Evolutionary conservation across 2,888 invertebrate species (phyloP).

Genomic region (Endomychus coccineus): DNA sequence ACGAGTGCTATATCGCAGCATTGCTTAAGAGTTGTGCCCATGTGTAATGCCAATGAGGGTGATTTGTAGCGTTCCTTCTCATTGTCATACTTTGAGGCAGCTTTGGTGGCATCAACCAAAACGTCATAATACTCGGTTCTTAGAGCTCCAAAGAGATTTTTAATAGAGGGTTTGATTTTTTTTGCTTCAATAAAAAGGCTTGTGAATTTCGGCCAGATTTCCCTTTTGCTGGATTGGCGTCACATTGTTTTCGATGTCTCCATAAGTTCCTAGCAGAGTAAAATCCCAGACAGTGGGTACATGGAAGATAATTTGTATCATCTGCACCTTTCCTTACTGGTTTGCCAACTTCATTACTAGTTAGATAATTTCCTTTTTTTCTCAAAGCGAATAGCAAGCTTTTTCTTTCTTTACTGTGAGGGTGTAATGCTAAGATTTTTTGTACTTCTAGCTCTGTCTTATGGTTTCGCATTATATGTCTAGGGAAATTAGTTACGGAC

Average conservation of each 20-base stretch:
- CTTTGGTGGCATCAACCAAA: constrained; percentile 19
- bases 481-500: constrained; percentile 6
- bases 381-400: constrained; percentile 6
- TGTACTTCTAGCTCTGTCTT: constrained; percentile 9
- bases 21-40: constrained; percentile 16
- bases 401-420: constrained; percentile 9
- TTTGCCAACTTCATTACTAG: constrained; percentile 3
- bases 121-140: constrained; percentile 20
- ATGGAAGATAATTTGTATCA: constrained; percentile 6
- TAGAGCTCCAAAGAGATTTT: constrained; percentile 14
- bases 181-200: constrained; percentile 12
- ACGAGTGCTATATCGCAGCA: constrained; percentile 13
- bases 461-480: constrained; percentile 11
- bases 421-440: constrained; percentile 5
- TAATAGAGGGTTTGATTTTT: constrained; percentile 10
- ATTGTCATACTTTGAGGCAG: constrained; percentile 12
- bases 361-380: constrained; percentile 12
- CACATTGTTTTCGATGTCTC: constrained; percentile 7
- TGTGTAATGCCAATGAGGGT: constrained; percentile 12
- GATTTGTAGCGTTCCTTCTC: constrained; percentile 8
- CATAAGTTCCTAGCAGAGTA: constrained; percentile 7
- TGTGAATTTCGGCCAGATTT: too few relatives aligned
- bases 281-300: constrained; percentile 9
- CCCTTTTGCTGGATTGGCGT: constrained; percentile 1
- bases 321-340: constrained; percentile 1